Evolutionary conservation across 2,888 invertebrate genomes (phyloP).

Genomic region (Agonopterix subpropinquella): DNA sequence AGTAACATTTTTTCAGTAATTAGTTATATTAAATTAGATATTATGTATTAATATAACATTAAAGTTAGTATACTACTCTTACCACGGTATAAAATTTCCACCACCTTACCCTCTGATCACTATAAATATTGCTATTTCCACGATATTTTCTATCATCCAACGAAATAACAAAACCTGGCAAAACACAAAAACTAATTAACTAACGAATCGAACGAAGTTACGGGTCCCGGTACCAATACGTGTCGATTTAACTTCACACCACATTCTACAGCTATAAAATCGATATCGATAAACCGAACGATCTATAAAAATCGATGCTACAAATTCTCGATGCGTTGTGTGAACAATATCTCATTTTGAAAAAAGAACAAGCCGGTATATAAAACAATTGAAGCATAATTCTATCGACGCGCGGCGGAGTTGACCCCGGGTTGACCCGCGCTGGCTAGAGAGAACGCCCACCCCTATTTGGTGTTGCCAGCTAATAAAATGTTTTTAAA

Average conservation of each 20-base stretch:
- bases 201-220: background rate
- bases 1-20: no score
- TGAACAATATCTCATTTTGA: constrained; percentile 26
- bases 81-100: no score
- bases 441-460: constrained; percentile 29
- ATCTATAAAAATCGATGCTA: constrained; percentile 12
- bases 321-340: constrained; percentile 4
- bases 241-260: constrained; percentile 45
- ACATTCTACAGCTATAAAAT: constrained; percentile 36
- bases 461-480: constrained; percentile 40
- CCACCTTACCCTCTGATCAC: no score
- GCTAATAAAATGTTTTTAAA: constrained; percentile 34
- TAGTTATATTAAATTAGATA: no score
- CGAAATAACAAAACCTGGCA: no score
- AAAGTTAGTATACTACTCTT: no score
- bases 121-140: no score
- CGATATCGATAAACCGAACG: constrained; percentile 20
- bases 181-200: background rate
- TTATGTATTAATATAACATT: no score
- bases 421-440: constrained; percentile 25
- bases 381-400: constrained; percentile 67
- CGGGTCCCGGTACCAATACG: constrained; percentile 16
- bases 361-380: constrained; percentile 28
- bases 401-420: constrained; percentile 36
- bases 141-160: no score